phyloP scores from a whole-genome alignment of 2,797 vertebrate genomes.

The Cossypha dichroa region DNA sequence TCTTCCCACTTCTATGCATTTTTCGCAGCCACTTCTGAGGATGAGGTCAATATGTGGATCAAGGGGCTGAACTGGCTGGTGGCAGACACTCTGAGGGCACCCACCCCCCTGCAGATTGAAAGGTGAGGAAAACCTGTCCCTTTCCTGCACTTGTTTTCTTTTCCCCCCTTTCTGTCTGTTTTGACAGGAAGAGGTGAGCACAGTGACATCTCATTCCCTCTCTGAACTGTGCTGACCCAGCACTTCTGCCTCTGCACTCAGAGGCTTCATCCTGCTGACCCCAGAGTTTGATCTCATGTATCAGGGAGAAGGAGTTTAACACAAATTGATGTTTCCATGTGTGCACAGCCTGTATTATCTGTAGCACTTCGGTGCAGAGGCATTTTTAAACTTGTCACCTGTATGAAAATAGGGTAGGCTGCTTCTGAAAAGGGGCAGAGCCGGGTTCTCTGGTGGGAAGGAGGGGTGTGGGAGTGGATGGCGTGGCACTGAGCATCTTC shows the following conservation, averaged over 20 bases:
- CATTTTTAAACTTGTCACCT: background rate
- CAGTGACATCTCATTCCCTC: background rate
- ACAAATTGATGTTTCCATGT: rapidly evolving
- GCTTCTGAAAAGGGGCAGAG: background rate
- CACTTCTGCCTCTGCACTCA: background rate
- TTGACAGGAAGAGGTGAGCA: background rate
- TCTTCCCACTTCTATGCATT: background rate
- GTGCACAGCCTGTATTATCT: background rate
- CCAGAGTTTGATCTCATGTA: background rate
- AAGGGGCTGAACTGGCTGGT: conserved; percentile 93
- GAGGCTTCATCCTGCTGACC: background rate
- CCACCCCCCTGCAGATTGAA: conserved; percentile 95
- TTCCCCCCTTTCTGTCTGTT: background rate
- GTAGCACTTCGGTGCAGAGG: background rate
- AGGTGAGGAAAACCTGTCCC: conserved; percentile 74
- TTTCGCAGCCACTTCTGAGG: conserved; percentile 89
- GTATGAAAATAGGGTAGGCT: background rate
- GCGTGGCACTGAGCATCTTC: background rate
- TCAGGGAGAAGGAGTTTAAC: background rate
- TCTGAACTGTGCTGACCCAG: rapidly evolving
- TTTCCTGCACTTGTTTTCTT: background rate
- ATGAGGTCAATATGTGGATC: conserved; percentile 98
- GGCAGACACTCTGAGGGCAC: conserved; percentile 88
- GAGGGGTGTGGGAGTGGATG: background rate
- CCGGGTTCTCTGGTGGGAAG: background rate